Evolutionary conservation across 2,797 vertebrate genomes (phyloP), one percentile per base, ranked within the genome.

Genomic region (Sparus aurata): DNA sequence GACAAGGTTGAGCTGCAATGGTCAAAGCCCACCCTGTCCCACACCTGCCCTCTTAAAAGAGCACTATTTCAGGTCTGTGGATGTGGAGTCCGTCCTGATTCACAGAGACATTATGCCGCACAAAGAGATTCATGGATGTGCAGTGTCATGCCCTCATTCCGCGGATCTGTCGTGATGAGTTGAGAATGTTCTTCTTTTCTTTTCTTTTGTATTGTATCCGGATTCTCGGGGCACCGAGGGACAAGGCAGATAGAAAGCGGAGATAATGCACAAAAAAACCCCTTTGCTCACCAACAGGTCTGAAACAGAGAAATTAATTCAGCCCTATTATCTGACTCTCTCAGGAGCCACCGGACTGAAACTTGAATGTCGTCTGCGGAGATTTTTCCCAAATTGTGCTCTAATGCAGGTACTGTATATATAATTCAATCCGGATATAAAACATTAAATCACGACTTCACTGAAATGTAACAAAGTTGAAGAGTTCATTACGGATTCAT

Each of bases 231-330:
- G 78, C 59, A 66, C 43, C 63, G 82, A 63, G 73, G 69, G 52
- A 77, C 25, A 63, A 78, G 75, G 70, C 77, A 83, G 85, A 90
- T 79, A 46, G 58, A 67, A 79, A 20, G 41, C 55, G 60, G 55
- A 73, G 87, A 89, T 83, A 87, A 80, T 62, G 67, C 73, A 88
- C 70, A 83, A 79, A 38, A 80, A 9, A 89, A 79, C 54, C 17
- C 53, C 65, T 82, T 84, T 74, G 79, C 89, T 89, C 79, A 84
- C n/a, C 75, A 75, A 57, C 73, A 88, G 85, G 79, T 90, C 91
- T 84, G 86, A 85, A 89, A 84, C 30, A 77, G 63, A 79, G 60
- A 89, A 91, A 93, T 87, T 63, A 87, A 87, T 91, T 87, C 74
- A 72, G 63, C 55, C 38, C 54, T 80, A 61, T 83, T 78, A 85